Conservation (phyloP, 2,888 invertebrate species). For the Steinernema carpocapsae region DNA sequence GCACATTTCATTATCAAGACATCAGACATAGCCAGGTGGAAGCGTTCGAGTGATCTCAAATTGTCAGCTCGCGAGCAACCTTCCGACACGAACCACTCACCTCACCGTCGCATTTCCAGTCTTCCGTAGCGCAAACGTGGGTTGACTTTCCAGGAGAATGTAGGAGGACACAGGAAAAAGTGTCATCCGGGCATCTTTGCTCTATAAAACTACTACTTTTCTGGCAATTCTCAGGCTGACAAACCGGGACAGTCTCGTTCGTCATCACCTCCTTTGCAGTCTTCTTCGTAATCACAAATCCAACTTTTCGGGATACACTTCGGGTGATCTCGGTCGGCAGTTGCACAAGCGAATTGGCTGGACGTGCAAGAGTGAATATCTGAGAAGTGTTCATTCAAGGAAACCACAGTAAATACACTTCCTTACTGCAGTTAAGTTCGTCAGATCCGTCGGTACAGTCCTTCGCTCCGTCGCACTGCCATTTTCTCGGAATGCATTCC, state of each 20-base stretch:
- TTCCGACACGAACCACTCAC: not conserved
- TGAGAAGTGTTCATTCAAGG: not conserved
- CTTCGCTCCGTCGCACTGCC: constrained; percentile 11
- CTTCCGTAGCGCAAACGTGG: not conserved
- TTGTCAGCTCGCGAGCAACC: too few relatives aligned
- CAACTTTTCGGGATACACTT: constrained; percentile 80
- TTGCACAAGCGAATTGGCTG: not conserved
- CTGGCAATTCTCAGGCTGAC: too few relatives aligned
- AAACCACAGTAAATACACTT: too few relatives aligned
- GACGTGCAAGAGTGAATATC: not conserved
- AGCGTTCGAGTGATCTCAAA: too few relatives aligned
- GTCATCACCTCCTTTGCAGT: constrained; percentile 92
- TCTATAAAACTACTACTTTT: not conserved
- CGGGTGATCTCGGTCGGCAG: constrained; percentile 13
- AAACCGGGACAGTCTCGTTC: constrained; percentile 72
- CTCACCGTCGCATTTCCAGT: not conserved
- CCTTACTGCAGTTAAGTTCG: not conserved
- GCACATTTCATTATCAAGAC: not conserved
- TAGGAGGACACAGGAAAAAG: not conserved
- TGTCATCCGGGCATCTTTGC: not conserved
- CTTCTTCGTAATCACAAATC: constrained; percentile 85
- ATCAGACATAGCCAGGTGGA: too few relatives aligned
- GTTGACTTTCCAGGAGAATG: not conserved
- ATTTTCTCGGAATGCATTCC: not conserved
- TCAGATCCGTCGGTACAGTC: constrained; percentile 1